Evolutionary conservation across 2,888 invertebrate genomes (phyloP).

Genomic region (Folsomia manolachei): DNA sequence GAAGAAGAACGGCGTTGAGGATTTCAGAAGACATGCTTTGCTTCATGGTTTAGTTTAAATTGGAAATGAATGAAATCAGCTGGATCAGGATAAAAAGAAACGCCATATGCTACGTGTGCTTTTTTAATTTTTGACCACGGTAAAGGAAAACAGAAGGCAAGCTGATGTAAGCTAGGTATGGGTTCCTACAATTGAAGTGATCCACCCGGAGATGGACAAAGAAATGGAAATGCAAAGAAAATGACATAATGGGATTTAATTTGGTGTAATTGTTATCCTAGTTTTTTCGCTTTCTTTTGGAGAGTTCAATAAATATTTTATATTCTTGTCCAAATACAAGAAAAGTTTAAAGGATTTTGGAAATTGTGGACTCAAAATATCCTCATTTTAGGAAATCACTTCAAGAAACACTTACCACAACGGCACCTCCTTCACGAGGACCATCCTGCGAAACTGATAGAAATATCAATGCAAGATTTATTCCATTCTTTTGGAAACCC

Average conservation of each 20-base stretch:
- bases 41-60: not conserved
- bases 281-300: not conserved
- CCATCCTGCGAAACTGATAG: not conserved
- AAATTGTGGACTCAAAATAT: no score
- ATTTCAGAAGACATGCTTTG: not conserved
- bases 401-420: no score
- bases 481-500: not conserved
- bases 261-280: not conserved
- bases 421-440: not conserved
- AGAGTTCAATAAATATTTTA: not conserved
- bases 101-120: not conserved
- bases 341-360: no score
- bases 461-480: not conserved
- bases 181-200: not conserved
- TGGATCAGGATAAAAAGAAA: not conserved
- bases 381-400: no score
- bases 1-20: no score
- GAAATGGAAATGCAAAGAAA: not conserved
- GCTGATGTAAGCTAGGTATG: not conserved
- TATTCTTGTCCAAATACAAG: not conserved
- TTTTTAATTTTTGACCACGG: not conserved
- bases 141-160: not conserved
- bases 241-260: not conserved
- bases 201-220: not conserved
- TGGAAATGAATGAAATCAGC: constrained; percentile 6